Conservation (phyloP, 1,140 invertebrate species). For the Ceratitis capitata region DNA sequence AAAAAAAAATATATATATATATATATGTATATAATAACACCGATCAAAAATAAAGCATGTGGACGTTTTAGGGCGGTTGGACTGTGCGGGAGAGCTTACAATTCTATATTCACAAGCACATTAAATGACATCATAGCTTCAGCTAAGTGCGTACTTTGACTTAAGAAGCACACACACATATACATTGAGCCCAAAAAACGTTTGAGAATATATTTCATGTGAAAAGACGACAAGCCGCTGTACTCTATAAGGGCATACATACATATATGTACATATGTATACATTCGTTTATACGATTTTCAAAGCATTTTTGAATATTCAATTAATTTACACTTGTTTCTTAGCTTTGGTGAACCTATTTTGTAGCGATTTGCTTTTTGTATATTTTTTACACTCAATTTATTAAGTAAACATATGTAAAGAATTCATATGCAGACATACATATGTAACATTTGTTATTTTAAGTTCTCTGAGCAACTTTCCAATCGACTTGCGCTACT, state of each 20-base stretch:
- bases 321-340: background rate
- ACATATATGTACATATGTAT: background rate
- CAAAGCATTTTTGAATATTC: background rate
- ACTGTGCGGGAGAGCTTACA: no score
- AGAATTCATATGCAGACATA: background rate
- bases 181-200: no score
- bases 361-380: background rate
- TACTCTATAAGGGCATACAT: background rate
- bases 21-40: no score
- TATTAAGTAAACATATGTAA: background rate
- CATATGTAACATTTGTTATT: no score
- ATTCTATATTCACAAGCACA: no score
- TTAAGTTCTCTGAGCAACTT: no score
- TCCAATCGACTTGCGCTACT: no score
- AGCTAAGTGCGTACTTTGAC: background rate
- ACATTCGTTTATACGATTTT: background rate
- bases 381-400: background rate
- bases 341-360: background rate
- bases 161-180: background rate
- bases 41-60: background rate
- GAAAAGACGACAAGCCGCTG: background rate
- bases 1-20: no score
- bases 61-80: background rate
- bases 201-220: no score
- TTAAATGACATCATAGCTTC: constrained; percentile 29